Conservation (phyloP, 2,113 vertebrate genomes). For the Aegotheles bennettii region DNA sequence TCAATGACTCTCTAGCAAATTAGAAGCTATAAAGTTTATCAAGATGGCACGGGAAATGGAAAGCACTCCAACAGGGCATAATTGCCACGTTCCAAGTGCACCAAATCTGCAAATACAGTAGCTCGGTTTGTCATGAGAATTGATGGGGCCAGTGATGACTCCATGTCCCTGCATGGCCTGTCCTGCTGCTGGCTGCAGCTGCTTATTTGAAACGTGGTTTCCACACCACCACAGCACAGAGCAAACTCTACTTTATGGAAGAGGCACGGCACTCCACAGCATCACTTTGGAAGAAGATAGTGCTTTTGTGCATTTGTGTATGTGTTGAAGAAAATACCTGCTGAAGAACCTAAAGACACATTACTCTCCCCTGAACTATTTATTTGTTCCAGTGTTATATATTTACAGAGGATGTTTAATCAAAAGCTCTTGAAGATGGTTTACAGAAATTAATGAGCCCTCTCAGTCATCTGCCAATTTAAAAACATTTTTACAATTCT, state of each 20-base stretch:
- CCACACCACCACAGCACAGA: background rate
- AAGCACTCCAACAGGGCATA: background rate
- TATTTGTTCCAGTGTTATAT: background rate
- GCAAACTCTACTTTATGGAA: background rate
- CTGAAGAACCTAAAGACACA: background rate
- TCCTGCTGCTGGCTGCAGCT: background rate
- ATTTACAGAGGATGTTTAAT: background rate
- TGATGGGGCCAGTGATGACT: background rate
- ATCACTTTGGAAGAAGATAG: background rate
- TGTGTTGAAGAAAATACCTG: background rate
- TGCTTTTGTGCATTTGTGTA: rapidly evolving
- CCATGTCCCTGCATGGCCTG: rapidly evolving
- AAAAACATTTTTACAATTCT: background rate
- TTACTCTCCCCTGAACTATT: background rate
- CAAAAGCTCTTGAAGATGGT: background rate
- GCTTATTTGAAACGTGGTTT: background rate
- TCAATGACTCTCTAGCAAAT: slow-evolving; percentile 55
- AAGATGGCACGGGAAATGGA: slow-evolving; percentile 49
- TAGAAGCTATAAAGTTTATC: slow-evolving; percentile 48
- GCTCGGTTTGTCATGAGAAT: background rate
- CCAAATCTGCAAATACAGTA: background rate
- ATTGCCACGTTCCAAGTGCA: background rate
- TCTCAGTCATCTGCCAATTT: background rate
- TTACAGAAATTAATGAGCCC: background rate
- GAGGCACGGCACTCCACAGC: too few relatives aligned